A percentile compares a stretch with the other conserved stretches of the same genome.
phyloP scores from a whole-genome alignment of 2,113 vertebrate species.

The Tamias sibiricus region DNA sequence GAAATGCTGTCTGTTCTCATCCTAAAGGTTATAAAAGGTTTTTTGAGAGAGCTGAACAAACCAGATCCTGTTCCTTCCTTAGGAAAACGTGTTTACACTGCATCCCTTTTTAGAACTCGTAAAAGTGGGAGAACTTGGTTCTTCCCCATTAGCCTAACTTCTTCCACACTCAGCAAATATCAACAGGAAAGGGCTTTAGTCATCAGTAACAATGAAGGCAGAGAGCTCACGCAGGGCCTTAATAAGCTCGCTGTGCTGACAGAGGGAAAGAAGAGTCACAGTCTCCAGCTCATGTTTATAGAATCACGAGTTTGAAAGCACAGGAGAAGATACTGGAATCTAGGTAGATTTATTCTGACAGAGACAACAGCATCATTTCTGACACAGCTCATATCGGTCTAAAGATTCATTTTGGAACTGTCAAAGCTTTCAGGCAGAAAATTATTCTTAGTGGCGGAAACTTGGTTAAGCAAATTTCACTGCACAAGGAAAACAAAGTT shows the following conservation, averaged over 20 bases:
- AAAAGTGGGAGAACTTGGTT: slow-evolving; percentile 32
- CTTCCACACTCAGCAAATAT: slow-evolving; percentile 68
- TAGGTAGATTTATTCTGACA: slow-evolving; percentile 47
- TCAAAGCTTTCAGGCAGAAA: slow-evolving; percentile 58
- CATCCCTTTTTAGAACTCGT: slow-evolving; percentile 59
- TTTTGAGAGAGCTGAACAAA: slow-evolving; percentile 70
- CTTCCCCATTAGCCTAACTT: slow-evolving; percentile 1
- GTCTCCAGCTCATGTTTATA: not conserved
- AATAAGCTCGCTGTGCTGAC: not conserved
- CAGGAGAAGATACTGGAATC: not conserved
- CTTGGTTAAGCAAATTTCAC: slow-evolving; percentile 64
- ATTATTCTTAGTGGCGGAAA: slow-evolving; percentile 33
- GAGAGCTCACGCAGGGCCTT: not conserved
- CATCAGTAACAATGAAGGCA: not conserved
- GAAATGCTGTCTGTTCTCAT: slow-evolving; percentile 54
- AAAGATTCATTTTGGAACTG: slow-evolving; percentile 48
- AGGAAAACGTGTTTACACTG: slow-evolving; percentile 80
- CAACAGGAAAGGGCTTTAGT: slow-evolving; percentile 63
- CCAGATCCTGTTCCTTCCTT: slow-evolving; percentile 79
- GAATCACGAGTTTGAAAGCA: not conserved
- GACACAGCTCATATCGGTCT: not conserved
- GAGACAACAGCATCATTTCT: slow-evolving; percentile 25
- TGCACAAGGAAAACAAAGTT: slow-evolving; percentile 44
- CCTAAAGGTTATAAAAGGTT: slow-evolving; percentile 74
- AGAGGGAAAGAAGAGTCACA: not conserved